Base-by-base conservation (phyloP, 2,888 invertebrate species). In the Taphrorychus bicolor region DNA sequence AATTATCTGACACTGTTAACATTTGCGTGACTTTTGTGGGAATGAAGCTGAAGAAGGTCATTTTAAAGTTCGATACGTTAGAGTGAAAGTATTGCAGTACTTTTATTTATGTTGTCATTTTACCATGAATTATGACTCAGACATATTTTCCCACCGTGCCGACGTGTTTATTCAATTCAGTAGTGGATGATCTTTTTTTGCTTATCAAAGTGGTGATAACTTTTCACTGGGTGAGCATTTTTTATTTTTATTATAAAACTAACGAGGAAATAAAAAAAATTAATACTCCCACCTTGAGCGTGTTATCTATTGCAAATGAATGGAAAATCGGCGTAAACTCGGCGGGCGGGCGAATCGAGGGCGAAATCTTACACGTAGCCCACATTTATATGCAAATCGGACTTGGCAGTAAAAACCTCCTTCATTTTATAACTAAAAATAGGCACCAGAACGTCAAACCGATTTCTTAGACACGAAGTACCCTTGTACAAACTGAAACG, bases 371-470 rank as follows among this genome's bases (percentile, higher is more conserved):
- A 57, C 60, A 65, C 66, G 45, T 45, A 42, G 24, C 19, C 18
- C 16, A 63, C 68, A 68, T 72, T 64, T 69, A 68, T 52, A 72
- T 72, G 72, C 64, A 70, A 72, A 72, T 72, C 5, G 63, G 23
- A 5, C 21, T 14, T 18, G 17, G 3, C 51, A 19, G 23, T 17
- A 60, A 60, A 60, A 60, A 60, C 60, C 23, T 22, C 23, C 16
- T 59, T 49, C 14, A 24, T 22, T 59, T 49, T 54, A 54, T 32
- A 7, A 32, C 32, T 54, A 54, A 54, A 54, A 54, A 54, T 32
- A 54, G 51, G 51, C 22, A 21, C 51, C 21, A 14, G 14, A 45
- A 18, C 22, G 51, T 18, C 21, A 45, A 45, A 45, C 45, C 45
- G 45, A 22, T 51, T 51, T 19, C 22, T 51, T 18, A 51, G 18